Percentiles rank a stretch among this genome's conserved stretches.
Conservation (phyloP, 2,113 vertebrate genomes). For the Vombatus ursinus region DNA sequence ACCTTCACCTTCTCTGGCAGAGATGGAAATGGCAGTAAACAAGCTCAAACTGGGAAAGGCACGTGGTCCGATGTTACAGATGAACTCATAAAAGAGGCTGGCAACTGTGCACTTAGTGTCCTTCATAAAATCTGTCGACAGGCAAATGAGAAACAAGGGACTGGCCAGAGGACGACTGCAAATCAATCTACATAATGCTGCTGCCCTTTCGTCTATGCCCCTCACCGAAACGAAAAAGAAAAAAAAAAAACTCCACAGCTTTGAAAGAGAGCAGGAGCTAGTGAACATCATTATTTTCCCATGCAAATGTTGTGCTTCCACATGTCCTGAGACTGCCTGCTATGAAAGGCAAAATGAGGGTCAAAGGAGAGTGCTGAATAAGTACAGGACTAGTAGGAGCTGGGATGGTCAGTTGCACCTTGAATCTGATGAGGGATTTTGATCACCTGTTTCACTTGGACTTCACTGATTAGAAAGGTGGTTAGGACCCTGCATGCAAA, state of each 20-base stretch:
- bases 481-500: neutral
- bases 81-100: slow-evolving; percentile 81
- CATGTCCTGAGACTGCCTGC: neutral
- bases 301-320: slow-evolving; percentile 23
- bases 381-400: neutral
- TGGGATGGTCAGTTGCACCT: neutral
- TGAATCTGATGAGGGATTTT: slow-evolving; percentile 17
- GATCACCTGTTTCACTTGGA: slow-evolving; percentile 10
- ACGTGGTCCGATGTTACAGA: slow-evolving; percentile 66
- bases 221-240: neutral
- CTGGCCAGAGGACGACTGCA: slow-evolving; percentile 48
- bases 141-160: slow-evolving; percentile 76
- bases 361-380: neutral
- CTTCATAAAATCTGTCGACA: slow-evolving; percentile 80
- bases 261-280: slow-evolving; percentile 17
- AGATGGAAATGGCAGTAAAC: slow-evolving; percentile 74
- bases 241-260: neutral
- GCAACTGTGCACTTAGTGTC: slow-evolving; percentile 70
- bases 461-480: slow-evolving; percentile 36
- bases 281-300: slow-evolving; percentile 35
- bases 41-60: slow-evolving; percentile 73
- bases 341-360: slow-evolving; percentile 9
- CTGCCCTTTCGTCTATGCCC: neutral
- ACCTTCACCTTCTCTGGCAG: slow-evolving; percentile 79
- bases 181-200: slow-evolving; percentile 68